Evolutionary conservation across 2,113 vertebrate genomes (phyloP), one percentile per base, ranked within the genome.

Genomic region (Holacanthus passer): DNA sequence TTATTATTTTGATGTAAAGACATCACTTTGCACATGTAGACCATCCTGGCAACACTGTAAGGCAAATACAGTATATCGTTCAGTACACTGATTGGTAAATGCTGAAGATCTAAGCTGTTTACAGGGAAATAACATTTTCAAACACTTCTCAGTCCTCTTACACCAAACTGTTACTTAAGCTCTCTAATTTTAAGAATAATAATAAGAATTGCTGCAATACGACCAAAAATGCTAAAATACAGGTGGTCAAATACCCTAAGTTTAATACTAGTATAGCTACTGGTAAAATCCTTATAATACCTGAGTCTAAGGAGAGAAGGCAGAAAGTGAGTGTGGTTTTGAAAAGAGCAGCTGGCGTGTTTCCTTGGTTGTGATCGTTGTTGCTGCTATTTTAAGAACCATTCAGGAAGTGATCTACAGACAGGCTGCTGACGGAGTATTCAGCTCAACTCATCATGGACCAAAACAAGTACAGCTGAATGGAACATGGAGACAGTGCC

Each of bases 381-480:
- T 82, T 90, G 86, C 76, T 81, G 77, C 91, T 94, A 94, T 94
- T 95, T 94, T 90, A 68, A 85, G 93, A 91, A 67, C 63, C 63
- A 88, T 92, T 90, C 92, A 94, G 94, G 90, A 95, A 94, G 93
- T 91, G 88, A 92, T 91, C 77, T 93, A 85, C 82, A 89, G 87
- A 84, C 89, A 73, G 82, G 87, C 85, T 66, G 79, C 83, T 87
- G 80, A 86, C 73, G 67, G 80, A 85, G 87, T 24, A 76, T 65
- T 88, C 74, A 76, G 83, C 65, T 70, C 78, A 68, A 60, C 76
- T 77, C 83, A 63, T 84, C 83, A 39, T 7, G 1, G 50, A 82
- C 73, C 50, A 79, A 77, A 85, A 85, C 78, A 73, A 89, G 69
- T 43, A 20, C 41, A 53, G 24, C 16, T 39, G 59, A 84, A 67